Conservation (phyloP, 2,888 invertebrate genomes). For the Platynereis dumerilii region DNA sequence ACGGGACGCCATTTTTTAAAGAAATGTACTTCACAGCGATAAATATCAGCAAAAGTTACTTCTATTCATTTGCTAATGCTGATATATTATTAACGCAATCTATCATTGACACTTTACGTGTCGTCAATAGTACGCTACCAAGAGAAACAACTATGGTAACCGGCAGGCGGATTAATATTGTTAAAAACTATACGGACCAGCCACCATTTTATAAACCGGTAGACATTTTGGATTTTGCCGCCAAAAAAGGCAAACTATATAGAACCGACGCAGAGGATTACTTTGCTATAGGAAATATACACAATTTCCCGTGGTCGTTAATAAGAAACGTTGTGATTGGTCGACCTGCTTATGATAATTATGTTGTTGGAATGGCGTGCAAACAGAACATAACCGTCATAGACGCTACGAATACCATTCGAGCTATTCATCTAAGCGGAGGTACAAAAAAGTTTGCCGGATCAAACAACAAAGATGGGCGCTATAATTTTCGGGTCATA, state of each 20-base stretch:
- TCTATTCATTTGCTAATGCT: neutral
- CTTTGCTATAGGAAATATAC: neutral
- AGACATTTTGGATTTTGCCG: neutral
- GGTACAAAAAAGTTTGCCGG: neutral
- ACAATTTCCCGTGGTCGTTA: neutral
- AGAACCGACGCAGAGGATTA: slow-evolving; percentile 3
- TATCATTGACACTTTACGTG: neutral
- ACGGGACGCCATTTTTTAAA: slow-evolving; percentile 8
- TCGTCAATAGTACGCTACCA: neutral
- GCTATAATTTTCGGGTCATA: neutral
- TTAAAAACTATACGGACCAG: neutral
- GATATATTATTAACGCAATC: neutral
- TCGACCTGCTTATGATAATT: slow-evolving; percentile 5
- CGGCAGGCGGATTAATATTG: neutral
- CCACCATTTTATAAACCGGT: neutral
- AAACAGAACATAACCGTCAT: neutral
- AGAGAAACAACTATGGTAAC: neutral
- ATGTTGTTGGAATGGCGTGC: neutral
- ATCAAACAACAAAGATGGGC: neutral
- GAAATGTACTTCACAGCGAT: slow-evolving; percentile 6
- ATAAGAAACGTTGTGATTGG: slow-evolving; percentile 4
- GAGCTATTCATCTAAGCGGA: slow-evolving; percentile 1
- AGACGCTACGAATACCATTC: neutral
- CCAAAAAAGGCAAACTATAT: neutral
- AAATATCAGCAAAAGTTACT: neutral